phyloP scores from a whole-genome alignment of 2,888 invertebrate species.

The Lymantria monacha region DNA sequence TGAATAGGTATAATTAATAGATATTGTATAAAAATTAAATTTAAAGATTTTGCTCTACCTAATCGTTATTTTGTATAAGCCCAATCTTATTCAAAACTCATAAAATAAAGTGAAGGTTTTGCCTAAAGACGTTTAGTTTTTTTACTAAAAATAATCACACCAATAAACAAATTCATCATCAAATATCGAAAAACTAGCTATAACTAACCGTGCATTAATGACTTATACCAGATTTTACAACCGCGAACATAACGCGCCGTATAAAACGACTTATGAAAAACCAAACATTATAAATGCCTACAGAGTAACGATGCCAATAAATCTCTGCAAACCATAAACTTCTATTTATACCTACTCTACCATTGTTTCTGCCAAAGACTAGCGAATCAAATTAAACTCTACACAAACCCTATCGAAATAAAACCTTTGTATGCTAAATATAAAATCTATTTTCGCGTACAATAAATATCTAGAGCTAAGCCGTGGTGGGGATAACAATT shows the following conservation, averaged over 20 bases:
- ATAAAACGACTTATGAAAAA: conserved; percentile 32
- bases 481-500: conserved; percentile 78
- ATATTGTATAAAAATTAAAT: too few relatives aligned
- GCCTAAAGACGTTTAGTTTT: too few relatives aligned
- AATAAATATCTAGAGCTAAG: conserved; percentile 52
- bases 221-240: conserved; percentile 28
- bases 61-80: too few relatives aligned
- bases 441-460: conserved; percentile 44
- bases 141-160: too few relatives aligned
- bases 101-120: too few relatives aligned
- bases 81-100: too few relatives aligned
- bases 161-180: conserved; percentile 21
- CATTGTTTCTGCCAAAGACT: conserved; percentile 76
- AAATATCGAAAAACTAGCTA: conserved; percentile 25
- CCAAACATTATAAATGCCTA: conserved; percentile 43
- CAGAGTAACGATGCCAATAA: conserved; percentile 45
- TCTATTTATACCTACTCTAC: conserved; percentile 55
- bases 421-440: conserved; percentile 24
- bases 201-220: conserved; percentile 30
- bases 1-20: too few relatives aligned
- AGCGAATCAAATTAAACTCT: conserved; percentile 77
- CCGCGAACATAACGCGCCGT: conserved; percentile 18
- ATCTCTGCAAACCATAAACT: conserved; percentile 45
- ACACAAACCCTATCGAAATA: conserved; percentile 39
- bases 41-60: too few relatives aligned